Conservation (phyloP, 2,888 invertebrate species). For the Spisula subtruncata region DNA sequence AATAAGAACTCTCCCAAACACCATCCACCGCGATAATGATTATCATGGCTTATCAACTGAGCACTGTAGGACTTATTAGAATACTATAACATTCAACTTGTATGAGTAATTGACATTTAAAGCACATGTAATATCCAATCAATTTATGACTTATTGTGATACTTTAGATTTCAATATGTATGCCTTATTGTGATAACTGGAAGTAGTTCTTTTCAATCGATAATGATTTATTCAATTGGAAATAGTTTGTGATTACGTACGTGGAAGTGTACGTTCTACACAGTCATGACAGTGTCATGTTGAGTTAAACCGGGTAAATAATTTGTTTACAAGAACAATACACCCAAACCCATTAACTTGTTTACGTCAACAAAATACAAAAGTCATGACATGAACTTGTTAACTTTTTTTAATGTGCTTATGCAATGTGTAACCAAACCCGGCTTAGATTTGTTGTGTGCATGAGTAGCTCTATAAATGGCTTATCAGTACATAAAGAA, state of each 20-base stretch:
- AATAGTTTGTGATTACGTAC: background rate
- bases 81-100: too few species aligned
- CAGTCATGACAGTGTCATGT: background rate
- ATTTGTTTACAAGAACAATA: background rate
- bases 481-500: slow-evolving; percentile 1
- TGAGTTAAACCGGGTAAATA: background rate
- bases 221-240: background rate
- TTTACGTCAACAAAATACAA: background rate
- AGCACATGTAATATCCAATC: too few species aligned
- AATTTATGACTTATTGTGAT: too few species aligned
- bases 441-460: background rate
- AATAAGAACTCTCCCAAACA: too few species aligned
- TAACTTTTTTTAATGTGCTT: background rate
- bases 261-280: too few species aligned
- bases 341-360: background rate
- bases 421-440: background rate
- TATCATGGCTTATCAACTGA: too few species aligned
- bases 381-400: slow-evolving; percentile 6
- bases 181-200: too few species aligned
- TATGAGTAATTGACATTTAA: too few species aligned
- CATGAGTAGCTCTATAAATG: background rate
- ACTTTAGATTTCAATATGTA: too few species aligned
- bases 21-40: too few species aligned
- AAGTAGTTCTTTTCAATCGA: too few species aligned
- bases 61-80: too few species aligned